A percentile compares a stretch with the other conserved stretches of the same genome.
Evolutionary conservation across 2,113 vertebrate genomes (phyloP).

Genomic region (Salvelinus alpinus): DNA sequence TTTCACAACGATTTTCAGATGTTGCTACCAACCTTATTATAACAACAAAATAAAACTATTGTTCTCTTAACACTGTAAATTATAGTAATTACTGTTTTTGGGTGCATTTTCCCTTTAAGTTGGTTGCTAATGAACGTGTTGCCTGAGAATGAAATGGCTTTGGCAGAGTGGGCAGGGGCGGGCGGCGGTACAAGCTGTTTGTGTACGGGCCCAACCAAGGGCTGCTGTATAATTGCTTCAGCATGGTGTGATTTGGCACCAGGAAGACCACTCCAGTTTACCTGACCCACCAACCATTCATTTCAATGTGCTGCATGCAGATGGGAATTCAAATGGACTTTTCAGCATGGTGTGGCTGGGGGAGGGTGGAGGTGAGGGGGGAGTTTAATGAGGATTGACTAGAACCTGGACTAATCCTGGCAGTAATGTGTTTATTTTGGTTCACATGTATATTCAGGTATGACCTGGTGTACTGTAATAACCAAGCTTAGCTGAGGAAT

Average conservation of each 20-base stretch:
- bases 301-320: conserved; percentile 6
- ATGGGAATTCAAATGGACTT: conserved; percentile 16
- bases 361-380: background rate
- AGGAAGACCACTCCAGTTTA: conserved; percentile 16
- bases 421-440: background rate
- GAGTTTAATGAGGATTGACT: conserved; percentile 7
- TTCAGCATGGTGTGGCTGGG: background rate
- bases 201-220: conserved; percentile 1
- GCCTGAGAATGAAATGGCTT: conserved; percentile 7
- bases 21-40: no score
- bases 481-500: conserved; percentile 5
- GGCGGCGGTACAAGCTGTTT: conserved; percentile 10
- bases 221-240: conserved; percentile 21
- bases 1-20: no score
- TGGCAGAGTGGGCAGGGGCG: background rate
- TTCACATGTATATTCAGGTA: no score
- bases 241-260: conserved; percentile 21
- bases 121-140: conserved; percentile 11
- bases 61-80: no score
- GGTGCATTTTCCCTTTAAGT: background rate
- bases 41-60: no score
- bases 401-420: background rate
- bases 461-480: background rate
- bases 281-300: conserved; percentile 10
- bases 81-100: no score